phyloP scores from a whole-genome alignment of 1,140 invertebrate genomes.

The Ptiloglossa arizonensis region DNA sequence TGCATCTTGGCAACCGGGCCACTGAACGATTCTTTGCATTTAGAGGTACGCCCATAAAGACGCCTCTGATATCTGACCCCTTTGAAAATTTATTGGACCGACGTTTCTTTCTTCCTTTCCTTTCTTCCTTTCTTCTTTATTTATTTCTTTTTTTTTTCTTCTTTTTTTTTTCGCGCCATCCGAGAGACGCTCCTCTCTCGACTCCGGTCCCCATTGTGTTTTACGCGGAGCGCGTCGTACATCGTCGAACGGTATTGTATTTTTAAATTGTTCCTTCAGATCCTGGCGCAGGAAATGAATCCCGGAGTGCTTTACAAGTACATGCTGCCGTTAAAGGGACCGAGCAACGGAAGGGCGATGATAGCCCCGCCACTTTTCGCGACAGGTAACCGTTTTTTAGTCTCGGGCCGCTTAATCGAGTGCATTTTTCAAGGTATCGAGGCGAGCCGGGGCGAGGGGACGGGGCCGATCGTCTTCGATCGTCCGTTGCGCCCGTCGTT shows the following conservation, averaged over 20 bases:
- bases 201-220: background rate
- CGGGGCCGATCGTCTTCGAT: background rate
- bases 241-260: conserved; percentile 10
- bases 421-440: background rate
- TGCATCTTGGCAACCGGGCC: conserved; percentile 90
- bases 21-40: conserved; percentile 88
- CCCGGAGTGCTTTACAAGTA: conserved; percentile 95
- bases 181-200: background rate
- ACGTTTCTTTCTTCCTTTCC: background rate
- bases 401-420: conserved; percentile 13
- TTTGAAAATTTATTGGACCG: conserved; percentile 16
- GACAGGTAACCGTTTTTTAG: conserved; percentile 65
- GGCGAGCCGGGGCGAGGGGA: too few species aligned
- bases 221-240: background rate
- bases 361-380: conserved; percentile 70
- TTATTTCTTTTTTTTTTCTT: too few species aligned
- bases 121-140: background rate
- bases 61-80: conserved; percentile 16
- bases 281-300: conserved; percentile 90
- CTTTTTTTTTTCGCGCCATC: background rate
- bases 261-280: conserved; percentile 78
- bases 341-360: conserved; percentile 59
- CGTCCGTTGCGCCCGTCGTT: background rate
- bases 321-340: conserved; percentile 80
- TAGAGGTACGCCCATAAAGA: conserved; percentile 85